These are phyloP conservation scores for Diplodus sargus DNA, from an alignment of 2,797 vertebrate species.

Conservation along the genomic window DNA sequence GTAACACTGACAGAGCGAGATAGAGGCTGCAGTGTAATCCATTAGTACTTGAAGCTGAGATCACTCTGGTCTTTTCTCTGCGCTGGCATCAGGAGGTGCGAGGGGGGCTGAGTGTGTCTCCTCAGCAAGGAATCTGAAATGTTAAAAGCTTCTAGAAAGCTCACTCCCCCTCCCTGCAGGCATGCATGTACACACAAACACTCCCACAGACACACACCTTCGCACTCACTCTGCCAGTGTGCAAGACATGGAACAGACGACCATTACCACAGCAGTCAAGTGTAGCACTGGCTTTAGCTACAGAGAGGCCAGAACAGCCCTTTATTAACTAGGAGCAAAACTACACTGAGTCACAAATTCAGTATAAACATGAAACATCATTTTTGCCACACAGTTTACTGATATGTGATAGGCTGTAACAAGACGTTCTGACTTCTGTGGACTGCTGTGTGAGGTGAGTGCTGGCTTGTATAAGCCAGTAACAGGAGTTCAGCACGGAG, in stretches of 20 bases:
- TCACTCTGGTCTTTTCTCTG: conserved; percentile 50
- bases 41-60: conserved; percentile 59
- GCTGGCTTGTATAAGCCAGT: neutral
- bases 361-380: neutral
- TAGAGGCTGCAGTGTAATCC: conserved; percentile 53
- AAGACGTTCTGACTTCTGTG: neutral
- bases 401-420: neutral
- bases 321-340: conserved; percentile 4
- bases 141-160: conserved; percentile 55
- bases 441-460: neutral
- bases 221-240: conserved; percentile 11
- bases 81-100: conserved; percentile 13
- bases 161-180: neutral
- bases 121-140: conserved; percentile 60
- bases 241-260: conserved; percentile 48
- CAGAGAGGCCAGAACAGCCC: neutral
- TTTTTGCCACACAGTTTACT: neutral
- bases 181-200: neutral
- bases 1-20: conserved; percentile 46
- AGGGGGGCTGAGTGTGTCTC: conserved; percentile 26
- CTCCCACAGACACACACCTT: conserved; percentile 15
- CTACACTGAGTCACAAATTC: neutral
- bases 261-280: neutral
- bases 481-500: neutral
- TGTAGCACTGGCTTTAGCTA: conserved; percentile 13